Conservation (phyloP, 2,888 invertebrate genomes). For the Drosophila mayaguana region DNA sequence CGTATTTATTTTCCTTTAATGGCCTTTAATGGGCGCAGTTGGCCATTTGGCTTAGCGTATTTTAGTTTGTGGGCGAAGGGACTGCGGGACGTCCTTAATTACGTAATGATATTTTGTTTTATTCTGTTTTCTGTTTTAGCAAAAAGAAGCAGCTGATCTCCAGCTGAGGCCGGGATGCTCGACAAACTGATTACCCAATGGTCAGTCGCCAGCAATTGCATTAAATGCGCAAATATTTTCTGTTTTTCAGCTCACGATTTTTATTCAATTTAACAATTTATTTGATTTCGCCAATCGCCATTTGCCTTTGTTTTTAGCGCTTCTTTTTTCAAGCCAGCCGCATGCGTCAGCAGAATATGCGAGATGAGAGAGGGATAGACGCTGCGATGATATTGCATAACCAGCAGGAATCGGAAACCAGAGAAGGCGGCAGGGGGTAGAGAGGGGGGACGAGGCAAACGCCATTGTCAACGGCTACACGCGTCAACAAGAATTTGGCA, state of each 20-base stretch:
- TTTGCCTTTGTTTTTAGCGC: conserved; percentile 44
- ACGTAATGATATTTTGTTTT: conserved; percentile 40
- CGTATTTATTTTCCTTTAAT: neutral
- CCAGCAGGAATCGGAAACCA: conserved; percentile 55
- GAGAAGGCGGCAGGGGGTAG: neutral
- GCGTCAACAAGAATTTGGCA: conserved; percentile 80
- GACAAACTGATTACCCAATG: conserved; percentile 52
- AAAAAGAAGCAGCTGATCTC: conserved; percentile 27
- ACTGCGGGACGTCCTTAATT: conserved; percentile 56
- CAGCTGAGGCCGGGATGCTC: conserved; percentile 27
- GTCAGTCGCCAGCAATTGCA: conserved; percentile 60
- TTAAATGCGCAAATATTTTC: conserved; percentile 76
- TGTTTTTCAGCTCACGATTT: conserved; percentile 73
- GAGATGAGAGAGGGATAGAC: conserved; percentile 6
- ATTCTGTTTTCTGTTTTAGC: conserved; percentile 5
- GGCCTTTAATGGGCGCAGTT: neutral
- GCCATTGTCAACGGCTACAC: conserved; percentile 76
- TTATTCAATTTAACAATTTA: conserved; percentile 81
- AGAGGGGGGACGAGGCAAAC: conserved; percentile 7
- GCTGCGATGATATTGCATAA: conserved; percentile 59
- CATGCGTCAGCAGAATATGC: conserved; percentile 58
- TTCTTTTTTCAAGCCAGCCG: conserved; percentile 30
- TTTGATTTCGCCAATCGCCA: conserved; percentile 66
- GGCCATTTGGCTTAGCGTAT: conserved; percentile 27
- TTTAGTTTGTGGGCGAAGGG: conserved; percentile 10